Conservation (phyloP, 2,888 invertebrate genomes). For the Sarcophaga caerulescens region DNA sequence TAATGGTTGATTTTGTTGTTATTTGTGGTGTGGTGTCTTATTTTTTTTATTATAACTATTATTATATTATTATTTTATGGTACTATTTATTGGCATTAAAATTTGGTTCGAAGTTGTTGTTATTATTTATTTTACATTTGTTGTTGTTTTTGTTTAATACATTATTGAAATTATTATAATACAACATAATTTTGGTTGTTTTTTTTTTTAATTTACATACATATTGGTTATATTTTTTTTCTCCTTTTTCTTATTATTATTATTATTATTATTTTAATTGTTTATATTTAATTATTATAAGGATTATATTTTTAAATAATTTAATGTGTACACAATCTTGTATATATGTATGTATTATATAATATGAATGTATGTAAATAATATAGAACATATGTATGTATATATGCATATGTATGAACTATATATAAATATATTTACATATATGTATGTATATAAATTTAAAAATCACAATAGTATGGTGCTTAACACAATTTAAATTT, state of each 20-base stretch:
- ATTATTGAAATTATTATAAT: constrained; percentile 27
- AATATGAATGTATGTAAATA: no score
- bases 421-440: constrained; percentile 22
- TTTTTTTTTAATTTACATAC: background rate
- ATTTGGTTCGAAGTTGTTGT: constrained; percentile 61
- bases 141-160: constrained; percentile 12
- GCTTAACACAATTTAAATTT: constrained; percentile 7
- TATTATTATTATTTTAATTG: no score
- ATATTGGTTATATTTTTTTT: no score
- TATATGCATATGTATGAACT: no score
- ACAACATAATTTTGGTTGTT: constrained; percentile 43
- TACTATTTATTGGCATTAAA: constrained; percentile 63
- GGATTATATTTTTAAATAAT: constrained; percentile 1
- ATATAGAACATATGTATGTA: no score
- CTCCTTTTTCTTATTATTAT: no score
- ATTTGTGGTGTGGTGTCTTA: constrained; percentile 14
- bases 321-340: constrained; percentile 17
- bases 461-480: constrained; percentile 53
- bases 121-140: constrained; percentile 14
- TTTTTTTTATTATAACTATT: constrained; percentile 26
- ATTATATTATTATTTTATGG: constrained; percentile 50
- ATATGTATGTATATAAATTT: constrained; percentile 27
- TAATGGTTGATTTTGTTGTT: constrained; percentile 6
- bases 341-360: background rate
- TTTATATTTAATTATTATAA: constrained; percentile 10